Evolutionary conservation across 2,888 invertebrate species (phyloP).

Genomic region (Nemotelus pantherinus): DNA sequence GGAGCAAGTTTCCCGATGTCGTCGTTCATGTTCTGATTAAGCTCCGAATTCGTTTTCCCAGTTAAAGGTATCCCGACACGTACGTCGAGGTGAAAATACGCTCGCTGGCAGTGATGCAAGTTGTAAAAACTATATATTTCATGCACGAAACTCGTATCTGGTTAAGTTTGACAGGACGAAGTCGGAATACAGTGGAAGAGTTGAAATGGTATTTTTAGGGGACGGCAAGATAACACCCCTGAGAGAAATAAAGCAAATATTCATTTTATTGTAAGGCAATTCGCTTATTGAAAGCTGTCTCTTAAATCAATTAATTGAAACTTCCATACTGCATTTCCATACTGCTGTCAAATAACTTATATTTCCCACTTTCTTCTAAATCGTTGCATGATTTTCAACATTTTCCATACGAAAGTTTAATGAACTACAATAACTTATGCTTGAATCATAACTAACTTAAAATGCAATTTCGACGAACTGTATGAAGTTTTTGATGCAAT

Average conservation of each 20-base stretch:
- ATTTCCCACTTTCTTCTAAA: no score
- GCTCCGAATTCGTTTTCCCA: constrained; percentile 6
- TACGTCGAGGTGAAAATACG: constrained; percentile 22
- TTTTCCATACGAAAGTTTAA: neutral
- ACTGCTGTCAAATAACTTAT: no score
- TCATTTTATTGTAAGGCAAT: no score
- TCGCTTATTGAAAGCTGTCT: no score
- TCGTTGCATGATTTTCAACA: no score
- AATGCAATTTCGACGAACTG: constrained; percentile 23
- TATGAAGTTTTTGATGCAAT: neutral
- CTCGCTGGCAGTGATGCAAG: constrained; percentile 1
- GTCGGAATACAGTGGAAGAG: neutral
- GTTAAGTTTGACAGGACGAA: neutral
- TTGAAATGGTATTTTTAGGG: no score
- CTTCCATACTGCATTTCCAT: no score
- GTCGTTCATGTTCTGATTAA: constrained; percentile 9
- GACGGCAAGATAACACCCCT: no score
- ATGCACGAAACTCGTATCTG: neutral
- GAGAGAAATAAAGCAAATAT: no score
- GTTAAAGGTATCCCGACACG: neutral
- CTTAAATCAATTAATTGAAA: no score
- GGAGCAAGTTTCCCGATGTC: neutral
- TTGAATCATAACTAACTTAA: constrained; percentile 26
- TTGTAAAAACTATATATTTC: constrained; percentile 32
- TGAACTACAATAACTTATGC: constrained; percentile 30